phyloP scores from a whole-genome alignment of 2,797 vertebrate species.

The Sebastes steindachneri region DNA sequence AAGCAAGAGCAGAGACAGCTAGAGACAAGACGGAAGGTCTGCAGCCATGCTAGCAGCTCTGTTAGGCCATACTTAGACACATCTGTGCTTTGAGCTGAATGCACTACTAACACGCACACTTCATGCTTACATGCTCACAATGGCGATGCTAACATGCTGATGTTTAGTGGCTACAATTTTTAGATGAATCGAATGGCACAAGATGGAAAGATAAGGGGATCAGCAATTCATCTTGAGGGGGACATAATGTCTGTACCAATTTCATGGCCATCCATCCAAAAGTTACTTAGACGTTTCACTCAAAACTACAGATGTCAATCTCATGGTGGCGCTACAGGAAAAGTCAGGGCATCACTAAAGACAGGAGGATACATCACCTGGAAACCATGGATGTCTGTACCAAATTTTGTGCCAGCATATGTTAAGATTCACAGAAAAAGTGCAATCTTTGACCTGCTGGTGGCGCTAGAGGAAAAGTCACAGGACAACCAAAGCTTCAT shows the following conservation, averaged over 20 bases:
- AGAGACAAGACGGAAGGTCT: background rate
- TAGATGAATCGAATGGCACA: background rate
- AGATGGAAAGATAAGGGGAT: background rate
- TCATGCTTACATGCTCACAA: too few species aligned
- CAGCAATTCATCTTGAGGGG: background rate
- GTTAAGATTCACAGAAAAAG: too few species aligned
- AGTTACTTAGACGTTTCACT: background rate
- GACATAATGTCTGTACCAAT: background rate
- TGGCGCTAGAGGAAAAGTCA: too few species aligned
- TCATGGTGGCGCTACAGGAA: background rate
- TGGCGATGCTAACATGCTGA: too few species aligned
- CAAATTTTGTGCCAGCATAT: too few species aligned
- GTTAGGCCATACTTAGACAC: too few species aligned
- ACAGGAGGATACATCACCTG: background rate
- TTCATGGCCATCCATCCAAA: background rate
- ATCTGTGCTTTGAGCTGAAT: too few species aligned
- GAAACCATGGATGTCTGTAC: background rate
- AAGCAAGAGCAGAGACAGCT: background rate
- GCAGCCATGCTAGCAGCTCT: background rate
- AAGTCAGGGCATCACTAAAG: background rate
- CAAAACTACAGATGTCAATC: background rate
- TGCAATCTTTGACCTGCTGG: too few species aligned
- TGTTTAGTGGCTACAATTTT: background rate
- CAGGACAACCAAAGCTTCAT: too few species aligned
- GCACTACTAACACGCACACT: too few species aligned